Base-by-base conservation (phyloP, 2,888 invertebrate species). In the Noctua janthe region DNA sequence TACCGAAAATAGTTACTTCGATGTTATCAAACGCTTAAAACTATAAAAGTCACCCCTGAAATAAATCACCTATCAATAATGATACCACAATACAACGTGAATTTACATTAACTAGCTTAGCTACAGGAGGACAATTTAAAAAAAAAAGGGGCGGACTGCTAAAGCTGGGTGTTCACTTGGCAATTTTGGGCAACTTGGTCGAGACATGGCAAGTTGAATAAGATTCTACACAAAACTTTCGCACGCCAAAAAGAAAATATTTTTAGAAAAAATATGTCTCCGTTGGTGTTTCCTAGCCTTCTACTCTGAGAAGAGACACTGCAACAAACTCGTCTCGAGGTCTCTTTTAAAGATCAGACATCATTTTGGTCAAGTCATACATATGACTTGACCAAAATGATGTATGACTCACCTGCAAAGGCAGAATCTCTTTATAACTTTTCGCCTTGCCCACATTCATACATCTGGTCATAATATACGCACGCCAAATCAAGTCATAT, bases 51-150 rank as follows among this genome's bases (percentile, higher is more conserved):
- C 87, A 82, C 90, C 87, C 85, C 86, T 69, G 62, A 85, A 84
- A 93, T 94, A 94, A 94, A 94, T 94, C 93, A 92, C 87, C 89
- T 90, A 93, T 93, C 92, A 91, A 88, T 87, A 88, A 89, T 85
- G 88, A 86, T 88, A 89, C 85, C 85, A 84, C 89, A 87, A 85
- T 90, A 91, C 90, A 87, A 87, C 86, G 90, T 84, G 78, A 84
- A 93, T 92, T 92, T 91, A 91, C 91, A 92, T 93, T 92, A 91
- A 93, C 85, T 85, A 83, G 77, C 85, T 80, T 84, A 83, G 77
- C 83, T 78, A 77, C 77, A 74, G 78, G 74, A 86, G 78, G 77
- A 83, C 80, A 74, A 87, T 91, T 91, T 91, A 59, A 85, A 84
- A 86, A 29, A 29, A 83, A 79, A 88, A 82, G 67, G 79, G 76